These are phyloP conservation scores for Triplophysa dalaica DNA, from an alignment of 2,113 vertebrate species.

Conservation along the genomic window DNA sequence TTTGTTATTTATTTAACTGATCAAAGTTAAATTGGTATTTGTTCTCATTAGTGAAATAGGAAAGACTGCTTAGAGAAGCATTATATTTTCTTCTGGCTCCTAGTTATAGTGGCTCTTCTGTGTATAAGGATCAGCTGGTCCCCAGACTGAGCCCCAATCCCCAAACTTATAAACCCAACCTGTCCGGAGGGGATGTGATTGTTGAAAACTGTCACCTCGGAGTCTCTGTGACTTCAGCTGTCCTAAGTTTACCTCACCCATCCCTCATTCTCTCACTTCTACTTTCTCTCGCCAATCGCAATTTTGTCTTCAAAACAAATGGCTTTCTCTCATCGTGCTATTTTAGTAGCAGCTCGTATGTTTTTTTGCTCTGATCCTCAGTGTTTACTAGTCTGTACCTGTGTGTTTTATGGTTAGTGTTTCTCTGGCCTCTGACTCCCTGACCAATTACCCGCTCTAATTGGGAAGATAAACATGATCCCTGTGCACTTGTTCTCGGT, in stretches of 20 bases:
- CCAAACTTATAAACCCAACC: constrained; percentile 20
- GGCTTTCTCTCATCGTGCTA: not conserved
- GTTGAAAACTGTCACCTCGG: constrained; percentile 15
- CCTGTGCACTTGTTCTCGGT: constrained; percentile 17
- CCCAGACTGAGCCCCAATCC: not conserved
- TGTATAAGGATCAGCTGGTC: constrained; percentile 8
- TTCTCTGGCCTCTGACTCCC: constrained; percentile 34
- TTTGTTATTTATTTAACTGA: too few species aligned
- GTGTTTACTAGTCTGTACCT: constrained; percentile 15
- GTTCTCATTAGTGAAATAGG: not conserved
- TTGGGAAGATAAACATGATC: constrained; percentile 42
- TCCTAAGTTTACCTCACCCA: not conserved
- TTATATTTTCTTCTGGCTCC: constrained; percentile 11
- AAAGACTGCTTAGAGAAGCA: not conserved
- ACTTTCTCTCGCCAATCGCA: not conserved
- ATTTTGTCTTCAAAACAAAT: not conserved
- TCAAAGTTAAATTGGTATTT: not conserved
- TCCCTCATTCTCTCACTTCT: not conserved
- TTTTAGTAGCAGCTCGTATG: not conserved
- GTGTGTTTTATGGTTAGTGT: constrained; percentile 27
- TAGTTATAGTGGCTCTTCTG: not conserved
- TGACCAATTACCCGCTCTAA: constrained; percentile 41
- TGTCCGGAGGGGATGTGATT: constrained; percentile 4
- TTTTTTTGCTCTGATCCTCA: constrained; percentile 1
- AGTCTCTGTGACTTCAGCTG: not conserved